These are phyloP conservation scores for Cheilosia variabilis DNA, from an alignment of 2,888 invertebrate genomes.

Conservation along the genomic window DNA sequence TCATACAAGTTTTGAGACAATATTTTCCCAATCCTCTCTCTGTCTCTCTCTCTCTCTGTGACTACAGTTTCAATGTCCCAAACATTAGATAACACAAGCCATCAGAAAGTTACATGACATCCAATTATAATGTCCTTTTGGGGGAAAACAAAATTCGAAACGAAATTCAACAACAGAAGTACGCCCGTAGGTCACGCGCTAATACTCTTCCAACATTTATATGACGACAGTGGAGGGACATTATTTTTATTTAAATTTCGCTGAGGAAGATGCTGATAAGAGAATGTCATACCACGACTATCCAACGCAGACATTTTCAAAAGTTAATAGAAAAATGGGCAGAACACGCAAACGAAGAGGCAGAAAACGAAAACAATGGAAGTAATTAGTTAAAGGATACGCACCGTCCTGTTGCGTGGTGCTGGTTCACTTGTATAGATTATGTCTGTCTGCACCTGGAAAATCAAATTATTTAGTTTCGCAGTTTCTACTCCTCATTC, in stretches of 20 bases:
- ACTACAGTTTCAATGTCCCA: constrained; percentile 47
- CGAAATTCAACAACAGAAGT: constrained; percentile 67
- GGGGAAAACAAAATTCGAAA: constrained; percentile 47
- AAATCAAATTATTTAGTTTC: constrained; percentile 70
- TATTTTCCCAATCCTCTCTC: constrained; percentile 12
- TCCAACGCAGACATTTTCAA: constrained; percentile 61
- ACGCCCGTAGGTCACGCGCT: constrained; percentile 72
- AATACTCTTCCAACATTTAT: constrained; percentile 27
- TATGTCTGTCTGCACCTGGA: constrained; percentile 22
- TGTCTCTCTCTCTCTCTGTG: no score
- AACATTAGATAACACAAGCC: constrained; percentile 58
- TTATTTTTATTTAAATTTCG: constrained; percentile 74
- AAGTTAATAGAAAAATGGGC: constrained; percentile 65
- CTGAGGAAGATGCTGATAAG: constrained; percentile 56
- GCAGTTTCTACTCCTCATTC: constrained; percentile 10
- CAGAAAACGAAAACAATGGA: constrained; percentile 12
- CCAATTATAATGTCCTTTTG: constrained; percentile 70
- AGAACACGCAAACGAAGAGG: neutral
- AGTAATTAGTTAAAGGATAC: constrained; percentile 65
- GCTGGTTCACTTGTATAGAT: neutral
- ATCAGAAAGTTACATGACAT: constrained; percentile 75
- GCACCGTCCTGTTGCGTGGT: constrained; percentile 44
- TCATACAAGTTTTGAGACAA: neutral
- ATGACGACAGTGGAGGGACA: constrained; percentile 48
- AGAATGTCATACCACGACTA: constrained; percentile 40